Percentiles rank a stretch among this genome's conserved stretches.
phyloP scores from a whole-genome alignment of 2,113 vertebrate genomes.

The Gallinago jamesoni region DNA sequence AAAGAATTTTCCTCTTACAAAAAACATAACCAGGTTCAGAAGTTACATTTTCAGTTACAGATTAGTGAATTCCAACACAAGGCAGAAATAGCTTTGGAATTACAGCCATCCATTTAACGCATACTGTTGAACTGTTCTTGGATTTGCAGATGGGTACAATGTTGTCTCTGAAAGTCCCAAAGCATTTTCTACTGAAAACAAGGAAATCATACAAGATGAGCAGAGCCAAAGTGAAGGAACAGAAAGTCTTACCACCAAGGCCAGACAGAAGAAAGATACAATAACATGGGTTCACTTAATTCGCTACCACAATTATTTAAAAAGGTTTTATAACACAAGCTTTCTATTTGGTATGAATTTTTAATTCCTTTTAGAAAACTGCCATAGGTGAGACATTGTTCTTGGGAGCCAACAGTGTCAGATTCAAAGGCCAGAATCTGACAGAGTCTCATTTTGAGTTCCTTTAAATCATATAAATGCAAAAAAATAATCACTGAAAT shows the following conservation, averaged over 20 bases:
- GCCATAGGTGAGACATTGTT: not conserved
- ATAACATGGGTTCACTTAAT: constrained; percentile 80
- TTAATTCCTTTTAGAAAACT: not conserved
- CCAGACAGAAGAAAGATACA: not conserved
- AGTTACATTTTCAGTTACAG: not conserved
- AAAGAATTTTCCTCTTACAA: not conserved
- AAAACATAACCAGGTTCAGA: not conserved
- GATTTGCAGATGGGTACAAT: constrained; percentile 63
- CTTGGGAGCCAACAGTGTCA: not conserved
- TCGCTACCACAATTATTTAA: constrained; percentile 78
- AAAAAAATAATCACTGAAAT: not conserved
- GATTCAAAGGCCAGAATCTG: not conserved
- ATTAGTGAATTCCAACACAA: not conserved
- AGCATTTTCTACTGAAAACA: not conserved
- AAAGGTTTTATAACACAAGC: constrained; percentile 73
- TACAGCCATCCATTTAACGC: not conserved
- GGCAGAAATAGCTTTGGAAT: not conserved
- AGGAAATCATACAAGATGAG: not conserved
- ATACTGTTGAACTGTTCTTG: not conserved
- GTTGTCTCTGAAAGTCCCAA: not conserved
- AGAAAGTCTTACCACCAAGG: not conserved
- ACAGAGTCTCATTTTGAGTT: not conserved
- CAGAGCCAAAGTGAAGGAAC: not conserved
- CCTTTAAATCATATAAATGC: not conserved
- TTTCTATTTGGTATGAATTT: constrained; percentile 70